phyloP scores from a whole-genome alignment of 2,888 invertebrate genomes.

The Pardosa pseudoannulata region DNA sequence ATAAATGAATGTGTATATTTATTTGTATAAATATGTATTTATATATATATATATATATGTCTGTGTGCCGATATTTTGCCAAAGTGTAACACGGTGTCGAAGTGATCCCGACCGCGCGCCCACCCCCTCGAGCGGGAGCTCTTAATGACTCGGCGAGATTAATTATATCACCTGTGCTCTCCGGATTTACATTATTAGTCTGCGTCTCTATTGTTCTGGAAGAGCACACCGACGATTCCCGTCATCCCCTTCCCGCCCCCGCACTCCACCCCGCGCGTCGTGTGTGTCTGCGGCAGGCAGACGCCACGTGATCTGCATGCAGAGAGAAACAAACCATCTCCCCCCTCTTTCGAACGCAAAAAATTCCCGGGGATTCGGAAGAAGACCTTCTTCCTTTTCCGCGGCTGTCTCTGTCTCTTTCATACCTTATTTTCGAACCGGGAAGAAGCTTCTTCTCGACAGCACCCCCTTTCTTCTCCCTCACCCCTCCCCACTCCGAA shows the following conservation, averaged over 20 bases:
- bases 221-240: neutral
- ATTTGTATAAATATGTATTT: too few relatives aligned
- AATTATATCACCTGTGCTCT: slow-evolving; percentile 14
- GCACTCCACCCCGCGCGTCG: slow-evolving; percentile 27
- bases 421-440: neutral
- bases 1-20: too few relatives aligned
- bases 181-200: neutral
- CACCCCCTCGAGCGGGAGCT: too few relatives aligned
- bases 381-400: neutral
- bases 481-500: neutral
- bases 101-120: too few relatives aligned
- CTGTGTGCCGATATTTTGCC: too few relatives aligned
- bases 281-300: slow-evolving; percentile 62
- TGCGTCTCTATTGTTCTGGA: neutral
- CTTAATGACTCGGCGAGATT: neutral
- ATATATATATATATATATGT: too few relatives aligned
- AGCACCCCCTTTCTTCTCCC: neutral
- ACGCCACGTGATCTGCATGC: slow-evolving; percentile 49
- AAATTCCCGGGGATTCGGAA: neutral
- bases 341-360: too few relatives aligned
- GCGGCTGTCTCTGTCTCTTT: too few relatives aligned
- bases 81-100: too few relatives aligned
- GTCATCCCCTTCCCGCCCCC: neutral
- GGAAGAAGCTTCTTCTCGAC: neutral
- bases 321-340: slow-evolving; percentile 37